Conservation (phyloP, 2,113 vertebrate species). For the Helogale parvula region DNA sequence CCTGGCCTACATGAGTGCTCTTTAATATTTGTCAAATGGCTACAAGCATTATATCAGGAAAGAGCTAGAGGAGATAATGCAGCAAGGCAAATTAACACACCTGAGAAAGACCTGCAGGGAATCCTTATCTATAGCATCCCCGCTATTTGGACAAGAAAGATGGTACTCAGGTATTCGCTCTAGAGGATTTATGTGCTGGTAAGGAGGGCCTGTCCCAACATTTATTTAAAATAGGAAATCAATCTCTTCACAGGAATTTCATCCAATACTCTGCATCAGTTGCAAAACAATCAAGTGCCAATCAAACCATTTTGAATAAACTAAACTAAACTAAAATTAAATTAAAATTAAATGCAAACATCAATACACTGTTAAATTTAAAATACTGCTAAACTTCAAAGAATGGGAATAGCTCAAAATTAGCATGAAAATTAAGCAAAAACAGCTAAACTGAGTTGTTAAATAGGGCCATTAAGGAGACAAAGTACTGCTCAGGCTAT, state of each 20-base stretch:
- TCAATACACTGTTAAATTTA: constrained; percentile 64
- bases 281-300: constrained; percentile 27
- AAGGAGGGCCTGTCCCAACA: neutral
- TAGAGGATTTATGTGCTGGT: neutral
- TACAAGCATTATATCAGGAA: neutral
- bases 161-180: neutral
- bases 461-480: constrained; percentile 70
- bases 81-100: neutral
- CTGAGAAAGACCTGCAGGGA: neutral
- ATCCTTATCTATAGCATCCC: neutral
- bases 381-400: constrained; percentile 73
- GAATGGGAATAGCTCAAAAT: constrained; percentile 66
- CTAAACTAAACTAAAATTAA: constrained; percentile 59
- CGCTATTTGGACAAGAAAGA: neutral
- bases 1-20: neutral
- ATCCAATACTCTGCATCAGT: neutral
- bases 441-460: constrained; percentile 68
- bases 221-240: neutral
- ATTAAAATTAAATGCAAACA: constrained; percentile 64
- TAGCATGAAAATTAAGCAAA: constrained; percentile 78
- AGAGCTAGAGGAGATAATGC: neutral
- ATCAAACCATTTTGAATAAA: constrained; percentile 36
- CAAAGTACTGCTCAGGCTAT: constrained; percentile 62
- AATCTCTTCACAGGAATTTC: neutral
- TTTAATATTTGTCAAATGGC: neutral